Conservation (phyloP, 2,888 invertebrate genomes). For the Hetaerina titia region DNA sequence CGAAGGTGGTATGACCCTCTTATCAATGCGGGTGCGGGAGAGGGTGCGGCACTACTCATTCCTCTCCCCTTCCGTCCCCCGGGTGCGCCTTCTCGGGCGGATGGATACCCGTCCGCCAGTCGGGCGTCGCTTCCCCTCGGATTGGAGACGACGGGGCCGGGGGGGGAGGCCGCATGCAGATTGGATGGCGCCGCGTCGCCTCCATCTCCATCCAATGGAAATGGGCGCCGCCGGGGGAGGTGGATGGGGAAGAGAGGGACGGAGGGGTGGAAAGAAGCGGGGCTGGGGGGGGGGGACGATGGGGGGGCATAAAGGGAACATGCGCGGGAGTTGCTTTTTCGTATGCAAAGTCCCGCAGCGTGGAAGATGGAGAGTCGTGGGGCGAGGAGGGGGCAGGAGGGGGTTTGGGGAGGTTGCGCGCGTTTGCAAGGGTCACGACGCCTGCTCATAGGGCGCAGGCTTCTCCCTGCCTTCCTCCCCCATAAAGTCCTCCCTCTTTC, state of each 20-base stretch:
- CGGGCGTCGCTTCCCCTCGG: background rate
- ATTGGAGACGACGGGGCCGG: background rate
- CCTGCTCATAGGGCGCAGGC: background rate
- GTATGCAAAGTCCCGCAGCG: conserved; percentile 19
- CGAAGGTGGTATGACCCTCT: no score
- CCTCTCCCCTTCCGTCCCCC: no score
- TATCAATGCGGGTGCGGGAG: no score
- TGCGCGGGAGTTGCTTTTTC: conserved; percentile 53
- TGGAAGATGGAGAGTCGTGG: background rate
- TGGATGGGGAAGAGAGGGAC: background rate
- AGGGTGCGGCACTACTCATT: no score
- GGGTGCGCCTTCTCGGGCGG: background rate
- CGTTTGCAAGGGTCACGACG: background rate
- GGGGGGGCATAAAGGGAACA: background rate
- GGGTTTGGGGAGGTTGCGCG: background rate
- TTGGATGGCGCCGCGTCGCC: conserved; percentile 55
- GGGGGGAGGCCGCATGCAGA: conserved; percentile 42
- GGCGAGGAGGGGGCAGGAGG: background rate
- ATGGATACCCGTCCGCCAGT: background rate
- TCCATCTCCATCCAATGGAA: conserved; percentile 7
- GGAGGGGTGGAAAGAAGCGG: background rate
- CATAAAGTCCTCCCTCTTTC: background rate
- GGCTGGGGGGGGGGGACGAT: background rate
- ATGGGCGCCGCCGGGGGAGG: conserved; percentile 15
- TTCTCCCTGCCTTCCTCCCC: background rate